Conservation (phyloP, 2,797 vertebrate genomes). For the Acestrorhynchus altus region DNA sequence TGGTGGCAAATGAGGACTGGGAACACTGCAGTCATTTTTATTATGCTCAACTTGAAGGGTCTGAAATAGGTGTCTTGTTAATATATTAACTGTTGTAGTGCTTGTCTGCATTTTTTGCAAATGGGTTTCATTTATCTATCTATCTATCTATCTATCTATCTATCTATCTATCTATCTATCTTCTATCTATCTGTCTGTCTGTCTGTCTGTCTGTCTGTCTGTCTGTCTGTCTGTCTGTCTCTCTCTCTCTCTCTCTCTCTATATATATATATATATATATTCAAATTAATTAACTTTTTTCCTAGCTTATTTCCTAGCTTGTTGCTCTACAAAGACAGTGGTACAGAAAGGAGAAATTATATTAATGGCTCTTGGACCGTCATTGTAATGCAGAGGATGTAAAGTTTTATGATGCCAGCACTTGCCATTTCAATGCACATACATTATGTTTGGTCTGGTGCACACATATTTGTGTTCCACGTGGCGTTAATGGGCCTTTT, state of each 20-base stretch:
- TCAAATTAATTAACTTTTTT: too few species aligned
- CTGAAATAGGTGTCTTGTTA: neutral
- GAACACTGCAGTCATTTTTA: neutral
- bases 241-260: too few species aligned
- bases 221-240: too few species aligned
- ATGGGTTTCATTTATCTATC: too few species aligned
- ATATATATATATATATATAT: too few species aligned
- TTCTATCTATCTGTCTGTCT: too few species aligned
- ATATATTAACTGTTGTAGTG: neutral
- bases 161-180: too few species aligned
- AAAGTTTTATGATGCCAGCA: conserved; percentile 19
- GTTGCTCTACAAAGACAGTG: conserved; percentile 11
- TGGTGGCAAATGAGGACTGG: neutral
- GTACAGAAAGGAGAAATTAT: neutral
- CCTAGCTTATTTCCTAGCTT: too few species aligned
- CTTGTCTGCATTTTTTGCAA: conserved; percentile 7
- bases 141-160: too few species aligned
- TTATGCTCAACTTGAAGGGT: neutral
- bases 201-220: too few species aligned
- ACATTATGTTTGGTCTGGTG: conserved; percentile 22
- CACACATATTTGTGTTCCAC: conserved; percentile 21
- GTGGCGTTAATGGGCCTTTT: conserved; percentile 22
- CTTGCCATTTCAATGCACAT: conserved; percentile 11
- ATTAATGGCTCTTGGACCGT: conserved; percentile 15
- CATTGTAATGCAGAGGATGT: neutral